Percentiles rank a stretch among this genome's conserved stretches.
phyloP scores from a whole-genome alignment of 2,797 vertebrate species.

The Crocodylus rhombifer region DNA sequence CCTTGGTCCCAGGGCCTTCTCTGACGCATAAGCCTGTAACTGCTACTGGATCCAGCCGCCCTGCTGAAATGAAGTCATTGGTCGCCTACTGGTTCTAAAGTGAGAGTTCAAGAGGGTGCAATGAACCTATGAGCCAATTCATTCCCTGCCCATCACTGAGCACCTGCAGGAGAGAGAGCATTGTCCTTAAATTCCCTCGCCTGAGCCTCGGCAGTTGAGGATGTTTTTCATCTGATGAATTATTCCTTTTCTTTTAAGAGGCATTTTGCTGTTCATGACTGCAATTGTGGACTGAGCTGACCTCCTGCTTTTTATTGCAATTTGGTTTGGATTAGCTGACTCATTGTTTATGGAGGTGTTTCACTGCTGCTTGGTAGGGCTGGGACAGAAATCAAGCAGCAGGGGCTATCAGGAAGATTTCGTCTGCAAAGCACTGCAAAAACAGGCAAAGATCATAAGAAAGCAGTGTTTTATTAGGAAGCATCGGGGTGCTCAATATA shows the following conservation, averaged over 20 bases:
- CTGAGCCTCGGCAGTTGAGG: neutral
- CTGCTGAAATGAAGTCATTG: neutral
- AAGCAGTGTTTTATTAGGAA: neutral
- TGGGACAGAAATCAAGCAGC: neutral
- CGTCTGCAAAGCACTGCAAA: neutral
- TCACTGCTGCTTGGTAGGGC: neutral
- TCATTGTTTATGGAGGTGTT: constrained; percentile 55
- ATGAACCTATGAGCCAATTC: neutral
- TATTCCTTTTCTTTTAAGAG: fast-evolving
- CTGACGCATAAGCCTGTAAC: neutral
- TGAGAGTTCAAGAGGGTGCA: neutral
- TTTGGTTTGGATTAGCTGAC: constrained; percentile 67
- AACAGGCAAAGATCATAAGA: neutral
- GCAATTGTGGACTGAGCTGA: constrained; percentile 34
- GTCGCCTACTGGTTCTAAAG: neutral
- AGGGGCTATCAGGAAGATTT: neutral
- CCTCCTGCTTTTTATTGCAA: neutral
- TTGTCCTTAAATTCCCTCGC: constrained; percentile 8
- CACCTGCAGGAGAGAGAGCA: neutral
- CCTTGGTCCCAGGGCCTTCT: neutral
- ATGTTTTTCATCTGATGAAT: fast-evolving
- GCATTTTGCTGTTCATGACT: constrained; percentile 61
- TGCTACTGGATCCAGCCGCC: neutral
- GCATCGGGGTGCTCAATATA: neutral
- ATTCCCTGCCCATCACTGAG: neutral